Percentiles rank a stretch among this genome's conserved stretches.
These are phyloP conservation scores for Loxodonta africana DNA, from an alignment of 2,113 vertebrate genomes.

Conservation along the genomic window DNA sequence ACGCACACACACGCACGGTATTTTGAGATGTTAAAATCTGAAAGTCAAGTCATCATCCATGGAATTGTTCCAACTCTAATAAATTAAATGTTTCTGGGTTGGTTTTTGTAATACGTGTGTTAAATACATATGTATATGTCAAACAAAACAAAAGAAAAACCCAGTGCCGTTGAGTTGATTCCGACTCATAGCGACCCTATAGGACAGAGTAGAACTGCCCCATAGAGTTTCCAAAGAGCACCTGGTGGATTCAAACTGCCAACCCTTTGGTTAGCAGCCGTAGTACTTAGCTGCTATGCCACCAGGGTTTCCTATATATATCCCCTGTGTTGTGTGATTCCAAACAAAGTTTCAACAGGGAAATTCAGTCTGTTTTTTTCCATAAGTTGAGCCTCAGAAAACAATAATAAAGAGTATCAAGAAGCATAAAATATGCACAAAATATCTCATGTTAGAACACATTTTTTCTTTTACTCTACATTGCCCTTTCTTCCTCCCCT, in stretches of 20 bases:
- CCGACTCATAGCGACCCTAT: no score
- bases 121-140: not conserved
- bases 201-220: no score
- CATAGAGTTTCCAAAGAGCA: no score
- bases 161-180: no score
- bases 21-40: not conserved
- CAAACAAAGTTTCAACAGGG: not conserved
- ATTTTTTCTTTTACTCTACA: not conserved
- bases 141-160: not conserved
- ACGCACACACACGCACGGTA: not conserved
- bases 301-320: no score
- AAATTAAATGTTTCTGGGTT: not conserved
- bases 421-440: conserved; percentile 51
- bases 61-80: not conserved
- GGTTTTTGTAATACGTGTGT: not conserved
- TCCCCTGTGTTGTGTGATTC: not conserved
- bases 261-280: no score
- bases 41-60: not conserved
- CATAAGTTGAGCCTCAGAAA: fast-evolving
- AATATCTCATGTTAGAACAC: not conserved
- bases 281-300: no score
- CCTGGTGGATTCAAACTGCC: no score
- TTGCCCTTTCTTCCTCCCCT: conserved; percentile 22
- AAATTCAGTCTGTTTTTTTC: conserved; percentile 9
- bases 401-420: not conserved